Evolutionary conservation across 2,797 vertebrate species (phyloP), one percentile per base, ranked within the genome.

Genomic region (Pseudomugil tenellus): DNA sequence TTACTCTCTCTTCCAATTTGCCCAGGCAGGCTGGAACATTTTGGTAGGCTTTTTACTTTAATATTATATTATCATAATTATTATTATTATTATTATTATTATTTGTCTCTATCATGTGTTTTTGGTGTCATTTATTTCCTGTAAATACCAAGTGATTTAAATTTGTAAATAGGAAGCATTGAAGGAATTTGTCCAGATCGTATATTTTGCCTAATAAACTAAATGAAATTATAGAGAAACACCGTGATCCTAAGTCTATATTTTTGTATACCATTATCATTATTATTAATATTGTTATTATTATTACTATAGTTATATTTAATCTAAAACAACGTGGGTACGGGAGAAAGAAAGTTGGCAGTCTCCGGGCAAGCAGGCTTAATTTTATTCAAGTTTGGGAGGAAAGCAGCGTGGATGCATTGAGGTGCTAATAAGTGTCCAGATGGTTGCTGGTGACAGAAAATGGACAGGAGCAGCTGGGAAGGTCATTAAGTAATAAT

Each of bases 161-260:
- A 95, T 96, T 93, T 98, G 96, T 98, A 98, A 95, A 98, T 98
- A 98, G 93, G 88, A 92, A 91, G 93, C 95, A 94, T 96, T 95
- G 95, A 95, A 95, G 94, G 95, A 95, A 96, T 96, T 97, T 97
- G 96, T 98, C 94, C 95, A 98, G 97, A 98, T 97, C 96, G 95
- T 98, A 97, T 99, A 99, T 99, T 98, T 98, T 99, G 97, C 97
- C 96, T 97, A 99, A 99, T 98, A 99, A 99, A 98, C 95, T 94
- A 95, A 97, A 96, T 95, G 96, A 97, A 97, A 98, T 94, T 94
- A 95, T 92, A 93, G 92, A 83, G 87, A 92, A 87, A 87, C 80
- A 26, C 39, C 72, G 77, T 26, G 58, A 71, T 83, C 26, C 6
- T 48, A 35, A 65, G 65, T 43, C 46, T 63, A 57, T 70, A 67